Base-by-base conservation (phyloP, 2,797 vertebrate genomes). In the Tadarida brasiliensis region DNA sequence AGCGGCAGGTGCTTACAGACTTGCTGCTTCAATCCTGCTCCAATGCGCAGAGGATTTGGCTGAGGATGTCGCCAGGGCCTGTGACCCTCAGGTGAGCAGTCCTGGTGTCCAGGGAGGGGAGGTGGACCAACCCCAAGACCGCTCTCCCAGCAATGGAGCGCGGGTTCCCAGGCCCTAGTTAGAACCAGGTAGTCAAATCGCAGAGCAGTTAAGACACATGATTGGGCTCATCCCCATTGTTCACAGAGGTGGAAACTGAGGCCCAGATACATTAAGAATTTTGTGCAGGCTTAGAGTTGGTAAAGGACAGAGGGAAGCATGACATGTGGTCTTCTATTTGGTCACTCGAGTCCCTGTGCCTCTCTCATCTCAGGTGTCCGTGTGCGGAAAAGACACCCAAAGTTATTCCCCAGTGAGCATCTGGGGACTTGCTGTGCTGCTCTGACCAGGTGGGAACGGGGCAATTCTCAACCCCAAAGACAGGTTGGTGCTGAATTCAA, bases 401-500 rank as follows among this genome's bases (percentile, higher is more conserved):
- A 30, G 28, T 81, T n/a, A 28, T 26, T 20, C 5, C 30, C 26
- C 4, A 17, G 20, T 24, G 33, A 33, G 8, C 1, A 30, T 24
- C 26, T 33, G 61, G 47, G 61, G 30, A n/a, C 8, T 39, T 26
- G 12, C 47, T 3, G 5, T 30, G 2, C 28, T 44, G 17, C 22
- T 11, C 39, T 33, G 73, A 71, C 17, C 7, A 47, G 51, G 54
- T 9, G 10, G 19, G 26, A 15, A 7, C 1, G 14, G 35, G 5
- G 1, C 0, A 1, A 14, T 35, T 6, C 49, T 59, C n/a, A 39
- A 67, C 39, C 15, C 28, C 3, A 51, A 87, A n/a, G 51, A 24
- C 20, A n/a, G 35, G 1, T 3, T 20, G 7, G n/a, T 2, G 30
- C 11, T 20, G 16, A 35, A 20, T 0, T 30, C 14, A 30, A 20